Percentiles rank a stretch among this genome's conserved stretches.
phyloP scores from a whole-genome alignment of 2,113 vertebrate genomes.

The Opisthocomus hoazin region DNA sequence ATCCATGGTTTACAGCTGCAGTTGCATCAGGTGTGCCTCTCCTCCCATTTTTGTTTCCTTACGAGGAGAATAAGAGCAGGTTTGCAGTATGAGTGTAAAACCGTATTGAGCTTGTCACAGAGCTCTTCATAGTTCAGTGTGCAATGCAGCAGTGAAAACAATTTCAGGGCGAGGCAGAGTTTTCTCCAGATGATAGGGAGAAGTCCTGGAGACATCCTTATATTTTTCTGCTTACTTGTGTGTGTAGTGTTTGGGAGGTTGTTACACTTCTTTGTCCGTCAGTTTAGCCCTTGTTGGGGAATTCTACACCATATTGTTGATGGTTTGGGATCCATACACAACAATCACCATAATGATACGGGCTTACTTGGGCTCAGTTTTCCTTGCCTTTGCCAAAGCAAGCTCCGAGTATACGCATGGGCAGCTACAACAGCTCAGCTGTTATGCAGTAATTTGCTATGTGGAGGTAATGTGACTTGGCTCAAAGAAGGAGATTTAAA shows the following conservation, averaged over 20 bases:
- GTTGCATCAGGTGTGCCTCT: conserved; percentile 74
- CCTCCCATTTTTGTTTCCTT: neutral
- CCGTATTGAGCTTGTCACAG: neutral
- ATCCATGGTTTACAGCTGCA: conserved; percentile 78
- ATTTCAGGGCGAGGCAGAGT: neutral
- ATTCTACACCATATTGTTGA: neutral
- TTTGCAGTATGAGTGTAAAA: neutral
- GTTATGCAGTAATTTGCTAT: neutral
- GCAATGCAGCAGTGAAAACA: neutral
- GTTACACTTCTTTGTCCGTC: neutral
- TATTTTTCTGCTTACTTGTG: neutral
- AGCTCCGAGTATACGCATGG: neutral
- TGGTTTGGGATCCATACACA: neutral
- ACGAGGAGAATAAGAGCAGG: neutral
- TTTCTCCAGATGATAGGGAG: neutral
- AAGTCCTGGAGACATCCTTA: neutral
- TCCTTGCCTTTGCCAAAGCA: neutral
- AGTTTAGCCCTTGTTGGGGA: neutral
- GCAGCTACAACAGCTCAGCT: neutral
- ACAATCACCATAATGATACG: neutral
- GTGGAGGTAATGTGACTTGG: neutral
- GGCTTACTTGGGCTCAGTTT: neutral
- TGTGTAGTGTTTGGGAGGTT: neutral
- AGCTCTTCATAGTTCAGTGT: neutral
- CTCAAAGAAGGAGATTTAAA: neutral